Evolutionary conservation across 2,113 vertebrate genomes (phyloP), one percentile per base, ranked within the genome.

Genomic region (Andinoacara biseriatus): DNA sequence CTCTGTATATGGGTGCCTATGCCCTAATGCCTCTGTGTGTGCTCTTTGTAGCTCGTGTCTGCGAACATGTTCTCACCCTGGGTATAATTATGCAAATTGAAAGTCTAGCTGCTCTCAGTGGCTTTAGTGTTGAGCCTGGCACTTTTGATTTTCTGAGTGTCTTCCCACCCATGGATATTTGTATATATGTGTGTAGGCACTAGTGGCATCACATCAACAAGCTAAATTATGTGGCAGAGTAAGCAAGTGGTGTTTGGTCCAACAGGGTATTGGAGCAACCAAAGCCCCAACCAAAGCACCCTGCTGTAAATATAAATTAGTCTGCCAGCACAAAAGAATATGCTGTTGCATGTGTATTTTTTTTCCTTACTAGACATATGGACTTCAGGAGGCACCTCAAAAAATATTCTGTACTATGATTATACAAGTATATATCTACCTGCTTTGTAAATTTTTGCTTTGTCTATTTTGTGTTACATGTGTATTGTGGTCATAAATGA

Each of bases 291-390:
- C 63, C 46, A 65, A 80, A 84, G 80, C 54, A 35, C 78, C 80
- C 83, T 75, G 87, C 89, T 90, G 86, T 43, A 86, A 76, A 87
- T 90, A 85, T 74, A 90, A 90, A 92, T 87, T 78, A 74, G 40
- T 85, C 84, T 59, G 74, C 24, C 74, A 74, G 49, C 38, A 49
- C 24, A 18, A 6, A 60, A 1, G 49, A 75, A 58, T 1, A 20
- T 31, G 46, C 26, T 58, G 26, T 11, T 79, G 78, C 81, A 58
- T 40, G 35, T 65, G 7, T 15, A 75, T 58, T 57, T 75, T 75
- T 38, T 72, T 59, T 49, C 2, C 65, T 29, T 57, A 29, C 15
- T 58, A 58, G 43, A 31, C 52, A 43, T 17, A 57, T 5, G 11
- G 74, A 18, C 38, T 62, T 49, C 29, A 82, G 33, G 20, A 33